Evolutionary conservation across 2,113 vertebrate species (phyloP), one percentile per base, ranked within the genome.

Genomic region (Micronycteris hirsuta): DNA sequence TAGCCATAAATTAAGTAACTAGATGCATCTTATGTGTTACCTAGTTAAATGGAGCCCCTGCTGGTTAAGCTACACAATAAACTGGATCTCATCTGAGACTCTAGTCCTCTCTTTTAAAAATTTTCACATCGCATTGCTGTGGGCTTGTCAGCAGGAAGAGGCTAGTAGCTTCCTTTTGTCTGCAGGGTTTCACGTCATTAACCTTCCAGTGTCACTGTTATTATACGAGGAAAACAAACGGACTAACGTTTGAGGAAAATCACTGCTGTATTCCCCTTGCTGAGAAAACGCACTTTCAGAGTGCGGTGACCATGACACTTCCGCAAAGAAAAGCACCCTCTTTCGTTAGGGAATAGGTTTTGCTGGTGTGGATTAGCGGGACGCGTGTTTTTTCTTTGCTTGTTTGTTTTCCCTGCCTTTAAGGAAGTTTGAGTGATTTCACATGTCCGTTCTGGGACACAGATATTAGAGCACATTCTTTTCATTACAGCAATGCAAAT

Each of bases 181-280:
- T 80, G 36, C 49, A 90, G 4, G 24, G 97, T 97, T 97, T 98
- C n/a, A 89, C 58, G 45, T 89, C 87, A 36, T 96, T 98, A 94
- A 70, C 91, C 97, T 94, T 80, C 33, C 71, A 67, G 12, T 96
- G 83, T 93, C 97, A 54, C 81, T 98, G 95, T 89, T 84, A 95
- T 96, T 96, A 74, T 80, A 91, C 14, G 0, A 88, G 68, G 73
- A 95, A 95, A 96, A 93, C 61, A 77, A 97, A 97, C 95, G 89
- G 92, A 61, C 65, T 90, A 70, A 91, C 95, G 77, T 93, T 96
- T 70, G 86, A 96, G 56, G 85, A 31, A 71, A 96, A 61, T 49
- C 68, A n/a, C 43, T 45, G 19, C 58, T 7, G 13, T 85, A 11
- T 61, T 71, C 73, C 0, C 94, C 71, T 5, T 90, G 84, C 43